Evolutionary conservation across 2,113 vertebrate species (phyloP).

Genomic region (Spea multiplicata): DNA sequence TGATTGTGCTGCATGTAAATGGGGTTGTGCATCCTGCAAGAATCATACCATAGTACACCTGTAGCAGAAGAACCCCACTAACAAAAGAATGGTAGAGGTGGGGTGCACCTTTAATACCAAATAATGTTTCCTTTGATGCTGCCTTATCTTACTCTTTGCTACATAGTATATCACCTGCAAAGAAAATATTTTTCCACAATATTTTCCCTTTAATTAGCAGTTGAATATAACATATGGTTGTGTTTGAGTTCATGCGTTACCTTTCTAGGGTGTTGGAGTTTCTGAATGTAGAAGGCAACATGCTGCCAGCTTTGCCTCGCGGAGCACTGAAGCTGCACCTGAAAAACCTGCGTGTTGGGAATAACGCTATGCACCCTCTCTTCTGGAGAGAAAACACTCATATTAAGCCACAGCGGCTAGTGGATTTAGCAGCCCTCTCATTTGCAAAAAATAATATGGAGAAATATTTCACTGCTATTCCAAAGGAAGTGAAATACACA

Average conservation of each 20-base stretch:
- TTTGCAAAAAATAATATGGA: constrained; percentile 54
- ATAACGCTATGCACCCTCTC: constrained; percentile 53
- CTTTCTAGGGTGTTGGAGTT: constrained; percentile 54
- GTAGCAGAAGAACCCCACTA: too few species aligned
- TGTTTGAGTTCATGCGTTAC: background rate
- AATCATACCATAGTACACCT: too few species aligned
- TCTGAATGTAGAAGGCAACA: constrained; percentile 56
- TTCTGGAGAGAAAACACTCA: constrained; percentile 56
- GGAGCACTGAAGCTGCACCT: constrained; percentile 57
- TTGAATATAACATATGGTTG: background rate
- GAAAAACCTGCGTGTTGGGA: constrained; percentile 51
- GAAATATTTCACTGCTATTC: constrained; percentile 34
- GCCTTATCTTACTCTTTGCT: too few species aligned
- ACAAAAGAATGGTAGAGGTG: too few species aligned
- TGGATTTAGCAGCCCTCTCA: constrained; percentile 49
- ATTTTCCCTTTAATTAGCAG: too few species aligned
- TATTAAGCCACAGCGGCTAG: constrained; percentile 53
- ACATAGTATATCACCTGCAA: too few species aligned
- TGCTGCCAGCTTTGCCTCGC: constrained; percentile 53
- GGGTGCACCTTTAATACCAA: too few species aligned
- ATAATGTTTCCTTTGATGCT: too few species aligned
- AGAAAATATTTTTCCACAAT: too few species aligned
- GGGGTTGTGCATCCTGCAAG: too few species aligned
- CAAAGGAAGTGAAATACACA: constrained; percentile 14
- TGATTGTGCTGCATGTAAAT: too few species aligned